Evolutionary conservation across 2,888 invertebrate genomes (phyloP).

Genomic region (Electrophaes corylata): DNA sequence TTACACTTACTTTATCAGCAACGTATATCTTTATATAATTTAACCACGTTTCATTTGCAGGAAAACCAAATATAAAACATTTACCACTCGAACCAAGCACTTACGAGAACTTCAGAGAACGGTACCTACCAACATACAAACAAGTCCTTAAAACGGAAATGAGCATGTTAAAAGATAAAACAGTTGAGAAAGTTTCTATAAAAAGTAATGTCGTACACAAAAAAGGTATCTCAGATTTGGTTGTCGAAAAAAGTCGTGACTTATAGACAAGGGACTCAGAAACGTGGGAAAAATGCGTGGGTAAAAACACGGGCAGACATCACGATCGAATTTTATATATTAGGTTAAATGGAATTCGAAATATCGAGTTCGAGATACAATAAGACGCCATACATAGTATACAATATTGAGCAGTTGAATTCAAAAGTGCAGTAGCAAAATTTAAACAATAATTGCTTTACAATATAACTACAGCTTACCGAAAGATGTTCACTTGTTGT

Average conservation of each 20-base stretch:
- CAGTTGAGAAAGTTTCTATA: constrained; percentile 20
- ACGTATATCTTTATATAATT: neutral
- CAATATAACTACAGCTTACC: constrained; percentile 16
- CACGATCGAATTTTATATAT: constrained; percentile 66
- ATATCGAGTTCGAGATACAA: constrained; percentile 11
- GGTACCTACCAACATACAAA: constrained; percentile 11
- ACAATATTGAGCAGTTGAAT: constrained; percentile 2
- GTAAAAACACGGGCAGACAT: constrained; percentile 48
- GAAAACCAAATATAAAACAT: neutral
- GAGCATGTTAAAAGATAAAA: constrained; percentile 13
- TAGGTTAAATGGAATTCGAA: constrained; percentile 50
- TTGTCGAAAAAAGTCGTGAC: constrained; percentile 56
- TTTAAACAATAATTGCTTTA: too few species aligned
- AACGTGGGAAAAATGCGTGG: constrained; percentile 69
- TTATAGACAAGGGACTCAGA: constrained; percentile 43
- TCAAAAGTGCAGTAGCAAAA: constrained; percentile 2
- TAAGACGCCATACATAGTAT: neutral
- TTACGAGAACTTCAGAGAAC: constrained; percentile 8
- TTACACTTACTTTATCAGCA: neutral
- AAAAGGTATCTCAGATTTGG: constrained; percentile 43
- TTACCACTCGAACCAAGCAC: neutral
- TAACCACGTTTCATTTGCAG: too few species aligned
- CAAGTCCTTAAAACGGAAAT: constrained; percentile 13
- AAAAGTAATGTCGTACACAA: constrained; percentile 33
- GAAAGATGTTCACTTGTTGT: constrained; percentile 4